Evolutionary conservation across 1,140 invertebrate genomes (phyloP).

Genomic region (Helicoverpa zea): DNA sequence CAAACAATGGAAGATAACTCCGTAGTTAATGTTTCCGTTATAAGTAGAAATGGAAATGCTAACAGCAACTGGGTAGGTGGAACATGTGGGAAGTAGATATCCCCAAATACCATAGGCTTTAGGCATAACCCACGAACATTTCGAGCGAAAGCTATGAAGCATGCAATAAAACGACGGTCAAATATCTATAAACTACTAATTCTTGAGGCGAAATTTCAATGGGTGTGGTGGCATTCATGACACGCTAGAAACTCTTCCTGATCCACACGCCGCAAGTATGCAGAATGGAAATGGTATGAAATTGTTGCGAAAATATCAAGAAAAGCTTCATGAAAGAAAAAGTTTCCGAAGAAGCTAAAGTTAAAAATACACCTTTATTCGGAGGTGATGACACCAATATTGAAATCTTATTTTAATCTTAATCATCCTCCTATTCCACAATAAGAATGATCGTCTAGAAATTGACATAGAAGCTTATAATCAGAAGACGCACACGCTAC

Average conservation of each 20-base stretch:
- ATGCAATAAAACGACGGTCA: constrained; percentile 13
- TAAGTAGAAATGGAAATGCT: constrained; percentile 4
- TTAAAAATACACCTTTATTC: no score
- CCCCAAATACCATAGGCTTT: constrained; percentile 26
- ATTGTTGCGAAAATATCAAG: background rate
- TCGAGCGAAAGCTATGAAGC: constrained; percentile 7
- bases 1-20: constrained; percentile 26
- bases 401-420: background rate
- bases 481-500: no score
- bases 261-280: background rate
- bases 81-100: constrained; percentile 27
- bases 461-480: no score
- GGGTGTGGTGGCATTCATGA: background rate
- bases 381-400: background rate
- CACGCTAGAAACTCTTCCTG: background rate
- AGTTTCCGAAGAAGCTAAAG: no score
- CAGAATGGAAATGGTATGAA: background rate
- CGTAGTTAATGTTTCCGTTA: constrained; percentile 17
- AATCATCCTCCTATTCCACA: no score
- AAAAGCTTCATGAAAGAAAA: background rate
- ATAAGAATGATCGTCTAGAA: no score
- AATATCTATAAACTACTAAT: constrained; percentile 27
- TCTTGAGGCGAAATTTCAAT: background rate
- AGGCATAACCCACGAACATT: background rate
- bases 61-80: constrained; percentile 28